These are phyloP conservation scores for Mustela lutreola DNA, from an alignment of 2,113 vertebrate species.

Conservation along the genomic window DNA sequence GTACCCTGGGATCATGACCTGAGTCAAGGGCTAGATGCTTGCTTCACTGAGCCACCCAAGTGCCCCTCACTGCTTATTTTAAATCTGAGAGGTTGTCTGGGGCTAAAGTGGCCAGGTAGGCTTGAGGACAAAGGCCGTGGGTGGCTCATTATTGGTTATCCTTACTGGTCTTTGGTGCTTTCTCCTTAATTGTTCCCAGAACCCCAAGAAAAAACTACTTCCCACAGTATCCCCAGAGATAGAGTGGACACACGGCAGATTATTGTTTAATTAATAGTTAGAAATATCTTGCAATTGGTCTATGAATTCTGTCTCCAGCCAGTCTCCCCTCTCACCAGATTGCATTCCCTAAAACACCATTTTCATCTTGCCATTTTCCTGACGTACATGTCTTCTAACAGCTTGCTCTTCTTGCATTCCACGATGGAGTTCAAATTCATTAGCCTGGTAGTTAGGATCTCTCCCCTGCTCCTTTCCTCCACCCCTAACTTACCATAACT, in stretches of 20 bases:
- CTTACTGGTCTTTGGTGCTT: background rate
- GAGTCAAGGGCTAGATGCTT: background rate
- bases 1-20: no score
- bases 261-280: background rate
- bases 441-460: background rate
- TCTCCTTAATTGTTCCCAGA: background rate
- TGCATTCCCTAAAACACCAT: background rate
- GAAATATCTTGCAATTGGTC: background rate
- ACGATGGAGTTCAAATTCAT: background rate
- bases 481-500: background rate
- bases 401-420: background rate
- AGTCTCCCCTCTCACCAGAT: background rate
- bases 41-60: background rate
- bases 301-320: background rate
- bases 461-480: background rate
- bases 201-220: conserved; percentile 12
- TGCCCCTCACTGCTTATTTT: background rate
- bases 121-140: background rate
- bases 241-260: background rate
- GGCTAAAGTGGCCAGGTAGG: background rate
- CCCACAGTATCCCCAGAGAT: background rate
- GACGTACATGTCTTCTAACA: background rate
- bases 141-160: background rate
- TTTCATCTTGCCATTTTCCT: background rate
- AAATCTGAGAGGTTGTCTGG: background rate